Percentiles rank a stretch among this genome's conserved stretches.
Evolutionary conservation across 2,888 invertebrate genomes (phyloP).

Genomic region (Mechanitis messenoides): DNA sequence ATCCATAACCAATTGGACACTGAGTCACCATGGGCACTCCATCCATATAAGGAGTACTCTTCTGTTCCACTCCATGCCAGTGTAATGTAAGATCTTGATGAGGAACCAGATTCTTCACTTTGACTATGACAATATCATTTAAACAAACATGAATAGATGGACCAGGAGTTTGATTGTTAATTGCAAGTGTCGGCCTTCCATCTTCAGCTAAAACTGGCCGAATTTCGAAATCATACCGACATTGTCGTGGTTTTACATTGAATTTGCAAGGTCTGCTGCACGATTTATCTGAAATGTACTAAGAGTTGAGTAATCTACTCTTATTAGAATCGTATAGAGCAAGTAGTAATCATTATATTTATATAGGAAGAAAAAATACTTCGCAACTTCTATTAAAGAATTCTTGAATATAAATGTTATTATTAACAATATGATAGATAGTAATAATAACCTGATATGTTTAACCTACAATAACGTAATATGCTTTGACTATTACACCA

Average conservation of each 20-base stretch:
- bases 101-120: conserved; percentile 82
- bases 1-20: conserved; percentile 82
- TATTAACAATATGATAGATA: no score
- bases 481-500: no score
- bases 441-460: no score
- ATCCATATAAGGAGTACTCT: conserved; percentile 83
- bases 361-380: no score
- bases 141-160: conserved; percentile 80
- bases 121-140: conserved; percentile 84
- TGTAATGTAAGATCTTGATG: conserved; percentile 83
- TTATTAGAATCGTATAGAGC: conserved; percentile 10
- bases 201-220: conserved; percentile 51
- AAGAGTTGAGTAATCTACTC: conserved; percentile 20
- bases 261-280: conserved; percentile 71
- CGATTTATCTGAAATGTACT: conserved; percentile 53
- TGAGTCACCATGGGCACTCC: conserved; percentile 87
- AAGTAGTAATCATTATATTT: no score
- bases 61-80: conserved; percentile 83
- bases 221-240: conserved; percentile 59
- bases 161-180: conserved; percentile 66
- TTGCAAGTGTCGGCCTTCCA: conserved; percentile 47
- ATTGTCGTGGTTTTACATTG: conserved; percentile 67
- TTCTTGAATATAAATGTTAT: no score
- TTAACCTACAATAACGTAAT: no score
- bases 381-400: no score